Evolutionary conservation across 1,140 invertebrate genomes (phyloP), one percentile per base, ranked within the genome.

Genomic region (Eurytemora carolleeae): DNA sequence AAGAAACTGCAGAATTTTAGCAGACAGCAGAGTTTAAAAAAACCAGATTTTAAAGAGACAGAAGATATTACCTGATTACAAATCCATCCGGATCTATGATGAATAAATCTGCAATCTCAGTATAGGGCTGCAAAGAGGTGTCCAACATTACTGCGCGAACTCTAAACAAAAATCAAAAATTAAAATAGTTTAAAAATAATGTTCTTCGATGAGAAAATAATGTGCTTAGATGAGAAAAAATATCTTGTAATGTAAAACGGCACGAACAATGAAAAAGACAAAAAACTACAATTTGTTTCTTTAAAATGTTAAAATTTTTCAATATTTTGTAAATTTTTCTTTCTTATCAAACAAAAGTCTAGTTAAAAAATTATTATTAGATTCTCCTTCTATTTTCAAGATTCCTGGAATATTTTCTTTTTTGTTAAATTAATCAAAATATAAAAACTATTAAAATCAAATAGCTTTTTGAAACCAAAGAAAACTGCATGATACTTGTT

Each of bases 71-170:
- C 31, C 31, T 44, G 20, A 60, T 60, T 16, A 60, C 23, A 20
- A 31, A 60, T 17, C 59, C 59, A 53, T 60, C 59, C 2, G 59
- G 59, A 23, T 60, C 59, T 16, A 60, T 53, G 44, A 60, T 60
- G 53, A 60, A 60, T 1, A 60, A 23, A 20, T 60, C 59, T 1
- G 59, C 59, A 54, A 60, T 60, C 2, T 19, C 26, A 54, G 26
- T 60, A 19, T 60, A 60, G 12, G 59, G 59, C 18, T 55, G 26
- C 1, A 60, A 52, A 2, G 59, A 24, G 18, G 59, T 60, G 2
- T 24, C 44, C 1, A 60, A 19, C 59, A 60, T 60, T n/a, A 60
- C 52, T 1, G 59, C 59, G 53, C 59, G 26, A 53, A 60, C 44
- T 23, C 20, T 53, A n/a, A 44, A 44, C n/a, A 12, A 44, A n/a